Base-by-base conservation (phyloP, 2,797 vertebrate genomes). In the Centroberyx gerrardi region DNA sequence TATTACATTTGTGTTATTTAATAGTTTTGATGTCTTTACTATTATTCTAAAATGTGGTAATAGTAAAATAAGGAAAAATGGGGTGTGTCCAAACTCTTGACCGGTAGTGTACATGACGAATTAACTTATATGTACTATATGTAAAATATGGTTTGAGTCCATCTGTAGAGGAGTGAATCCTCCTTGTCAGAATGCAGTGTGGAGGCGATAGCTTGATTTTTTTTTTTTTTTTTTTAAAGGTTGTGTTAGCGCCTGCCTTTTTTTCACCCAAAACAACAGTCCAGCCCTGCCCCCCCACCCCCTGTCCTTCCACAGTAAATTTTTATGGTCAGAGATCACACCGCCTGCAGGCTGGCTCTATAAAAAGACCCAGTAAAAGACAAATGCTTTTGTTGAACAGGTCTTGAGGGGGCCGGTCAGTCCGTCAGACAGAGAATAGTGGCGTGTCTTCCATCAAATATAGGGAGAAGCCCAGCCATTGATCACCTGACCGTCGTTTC, bases 261-360 rank as follows among this genome's bases (percentile, higher is more conserved):
- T 27, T n/a, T 69, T 55, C 38, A 8, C 48, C 17, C 61, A 68
- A 38, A 53, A 36, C 44, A 46, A 61, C 33, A 84, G 67, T 67
- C 49, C 48, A 78, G 54, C 59, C 12, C 44, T 8, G n/a, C 18
- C 55, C 28, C 27, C 44, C 17, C 8, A 42, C 22, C 38, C 13
- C 40, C 12, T 36, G 15, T 36, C 5, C 36, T 40, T 10, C 70
- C 65, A 15, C 66, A 74, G 61, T 84, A 83, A 87, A 84, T 86
- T 49, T 78, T 81, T 74, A 86, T 6, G n/a, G 80, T 73, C 86
- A 83, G 75, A 78, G 79, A 87, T 90, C 86, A 80, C 72, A 59
- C 18, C 0, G 62, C 80, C 82, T 72, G 80, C 68, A 85, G 89
- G 80, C 76, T 54, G 52, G 36, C 61, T 70, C 76, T 82, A 70